Base-by-base conservation (phyloP, 92 coral and sea anemone genomes). In the Nematostella vectensis region DNA sequence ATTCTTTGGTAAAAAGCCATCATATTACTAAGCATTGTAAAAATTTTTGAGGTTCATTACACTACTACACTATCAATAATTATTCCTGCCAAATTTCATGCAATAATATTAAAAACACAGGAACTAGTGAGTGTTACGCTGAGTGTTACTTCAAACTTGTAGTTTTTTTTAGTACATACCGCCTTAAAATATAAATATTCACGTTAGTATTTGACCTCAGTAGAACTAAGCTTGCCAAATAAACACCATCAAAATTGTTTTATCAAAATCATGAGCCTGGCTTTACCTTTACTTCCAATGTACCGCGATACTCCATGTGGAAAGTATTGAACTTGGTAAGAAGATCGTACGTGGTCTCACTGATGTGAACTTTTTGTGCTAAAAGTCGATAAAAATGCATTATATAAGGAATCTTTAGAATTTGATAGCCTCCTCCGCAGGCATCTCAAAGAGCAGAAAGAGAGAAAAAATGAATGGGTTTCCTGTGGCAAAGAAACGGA, bases 331-430 rank as follows among this genome's bases (percentile, higher is more conserved):
- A 64, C 10, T 51, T 16, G 12, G 17, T 23, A 29, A 64, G 29
- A 12, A 29, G 54, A n/a, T 59, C 37, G 48, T 74, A 50, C 24
- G 81, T 57, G 18, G 52, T 25, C 50, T 51, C 75, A 2, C 68
- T 52, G 47, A 74, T 44, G 21, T 74, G 81, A 20, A 74, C 59
- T 59, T 59, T 67, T 29, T 74, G 81, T 25, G 81, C 81, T 74
- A 58, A 18, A 31, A 21, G 13, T 11, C 36, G 31, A 27, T 37
- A 20, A 59, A 11, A 31, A 45, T 16, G 13, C 2, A 65, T 8
- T 9, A 37, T 9, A 37, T 15, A 37, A 37, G 9, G 43, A 37
- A 37, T 9, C 15, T 37, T 37, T 37, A 37, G 15, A 37, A 37
- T n/a, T n/a, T n/a, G n/a, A n/a, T n/a, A n/a, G n/a, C n/a, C n/a